Conservation (phyloP, 2,888 invertebrate species). For the Keiferia lycopersicella region DNA sequence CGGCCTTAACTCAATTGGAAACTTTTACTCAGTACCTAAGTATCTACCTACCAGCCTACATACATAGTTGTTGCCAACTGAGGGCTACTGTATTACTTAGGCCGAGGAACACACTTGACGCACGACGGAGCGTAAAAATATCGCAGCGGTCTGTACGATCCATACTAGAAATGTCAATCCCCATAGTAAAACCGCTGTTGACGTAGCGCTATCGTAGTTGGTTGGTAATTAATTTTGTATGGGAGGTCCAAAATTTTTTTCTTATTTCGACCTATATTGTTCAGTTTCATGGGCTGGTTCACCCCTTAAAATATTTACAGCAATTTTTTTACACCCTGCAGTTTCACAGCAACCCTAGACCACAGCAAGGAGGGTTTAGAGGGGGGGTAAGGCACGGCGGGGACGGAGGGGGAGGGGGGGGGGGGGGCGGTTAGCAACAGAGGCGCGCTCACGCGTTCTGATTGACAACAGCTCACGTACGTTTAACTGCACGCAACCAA, state of each 20-base stretch:
- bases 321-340: neutral
- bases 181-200: no score
- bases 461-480: slow-evolving; percentile 2
- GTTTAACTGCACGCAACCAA: slow-evolving; percentile 9
- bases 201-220: no score
- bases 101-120: no score
- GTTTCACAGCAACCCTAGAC: slow-evolving; percentile 4
- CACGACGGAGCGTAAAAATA: neutral
- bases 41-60: no score
- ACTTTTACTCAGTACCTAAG: neutral
- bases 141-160: no score
- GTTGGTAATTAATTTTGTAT: no score
- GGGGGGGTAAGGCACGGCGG: neutral
- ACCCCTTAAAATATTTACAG: no score
- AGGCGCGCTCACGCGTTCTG: neutral
- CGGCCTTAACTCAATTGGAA: neutral
- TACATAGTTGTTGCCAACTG: neutral
- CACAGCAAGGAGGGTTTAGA: neutral
- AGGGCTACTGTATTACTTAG: slow-evolving; percentile 1
- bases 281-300: no score
- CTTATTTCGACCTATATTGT: no score
- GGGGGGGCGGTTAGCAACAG: slow-evolving; percentile 2
- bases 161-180: no score
- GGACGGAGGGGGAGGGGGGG: neutral
- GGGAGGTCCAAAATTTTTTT: no score